phyloP scores from a whole-genome alignment of 2,888 invertebrate genomes.

The Theretra japonica region DNA sequence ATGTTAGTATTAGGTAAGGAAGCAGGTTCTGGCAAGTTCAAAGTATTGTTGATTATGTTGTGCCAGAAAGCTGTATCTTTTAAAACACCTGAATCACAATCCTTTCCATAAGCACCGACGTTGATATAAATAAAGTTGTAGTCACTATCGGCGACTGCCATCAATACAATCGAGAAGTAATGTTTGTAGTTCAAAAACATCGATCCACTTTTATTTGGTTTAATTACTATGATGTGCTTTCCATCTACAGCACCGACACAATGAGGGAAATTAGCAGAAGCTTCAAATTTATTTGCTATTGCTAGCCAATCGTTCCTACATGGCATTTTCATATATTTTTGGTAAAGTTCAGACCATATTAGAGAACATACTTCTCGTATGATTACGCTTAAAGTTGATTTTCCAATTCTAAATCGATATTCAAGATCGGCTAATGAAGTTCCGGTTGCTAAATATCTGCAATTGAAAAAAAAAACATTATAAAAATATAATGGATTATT shows the following conservation, averaged over 20 bases:
- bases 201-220: constrained; percentile 32
- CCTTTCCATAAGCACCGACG: constrained; percentile 38
- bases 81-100: constrained; percentile 36
- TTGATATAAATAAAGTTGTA: constrained; percentile 31
- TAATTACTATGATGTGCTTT: constrained; percentile 32
- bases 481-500: constrained; percentile 8
- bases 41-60: constrained; percentile 22
- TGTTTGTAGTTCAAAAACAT: constrained; percentile 34
- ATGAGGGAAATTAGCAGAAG: constrained; percentile 28
- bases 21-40: constrained; percentile 32
- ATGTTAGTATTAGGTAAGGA: constrained; percentile 26
- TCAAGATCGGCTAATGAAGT: background rate
- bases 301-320: constrained; percentile 14
- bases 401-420: constrained; percentile 34
- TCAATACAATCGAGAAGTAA: constrained; percentile 34
- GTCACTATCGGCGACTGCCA: constrained; percentile 34
- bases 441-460: constrained; percentile 9
- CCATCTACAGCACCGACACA: constrained; percentile 31
- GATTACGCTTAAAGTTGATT: constrained; percentile 31
- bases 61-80: constrained; percentile 33
- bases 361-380: constrained; percentile 28
- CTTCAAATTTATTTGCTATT: constrained; percentile 28
- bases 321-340: constrained; percentile 31
- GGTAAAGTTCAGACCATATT: constrained; percentile 30
- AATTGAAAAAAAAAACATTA: constrained; percentile 7